Conservation (phyloP, 2,888 invertebrate genomes). For the Epsilonema sp. region DNA sequence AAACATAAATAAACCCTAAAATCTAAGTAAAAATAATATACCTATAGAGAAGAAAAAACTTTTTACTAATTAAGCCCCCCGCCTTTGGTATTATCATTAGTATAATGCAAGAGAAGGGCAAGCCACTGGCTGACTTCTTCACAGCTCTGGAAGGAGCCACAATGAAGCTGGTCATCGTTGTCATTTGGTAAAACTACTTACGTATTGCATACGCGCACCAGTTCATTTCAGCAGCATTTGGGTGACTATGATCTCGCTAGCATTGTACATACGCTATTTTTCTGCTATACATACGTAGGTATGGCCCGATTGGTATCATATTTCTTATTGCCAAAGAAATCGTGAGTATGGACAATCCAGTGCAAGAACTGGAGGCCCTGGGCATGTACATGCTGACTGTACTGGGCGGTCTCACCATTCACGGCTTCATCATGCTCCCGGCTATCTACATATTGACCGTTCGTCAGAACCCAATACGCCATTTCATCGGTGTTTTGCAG, state of each 20-base stretch:
- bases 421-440: constrained; percentile 28
- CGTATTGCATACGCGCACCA: too few species aligned
- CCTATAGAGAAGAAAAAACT: too few species aligned
- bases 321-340: constrained; percentile 25
- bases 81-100: constrained; percentile 75
- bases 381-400: constrained; percentile 29
- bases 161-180: constrained; percentile 88
- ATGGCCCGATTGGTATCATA: constrained; percentile 22
- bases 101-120: constrained; percentile 60
- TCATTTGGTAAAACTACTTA: constrained; percentile 89
- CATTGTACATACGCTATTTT: too few species aligned
- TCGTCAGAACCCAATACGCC: constrained; percentile 28
- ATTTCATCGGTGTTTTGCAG: constrained; percentile 27
- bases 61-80: too few species aligned
- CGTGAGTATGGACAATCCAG: constrained; percentile 29
- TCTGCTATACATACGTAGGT: too few species aligned
- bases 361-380: constrained; percentile 21
- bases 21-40: too few species aligned
- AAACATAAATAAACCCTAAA: too few species aligned
- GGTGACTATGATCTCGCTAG: too few species aligned
- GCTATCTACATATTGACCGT: constrained; percentile 24
- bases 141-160: constrained; percentile 68
- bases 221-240: too few species aligned
- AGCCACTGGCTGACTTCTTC: constrained; percentile 64
- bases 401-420: constrained; percentile 23